Evolutionary conservation across 2,888 invertebrate species (phyloP), one percentile per base, ranked within the genome.

Genomic region (Aproaerema taeniolella): DNA sequence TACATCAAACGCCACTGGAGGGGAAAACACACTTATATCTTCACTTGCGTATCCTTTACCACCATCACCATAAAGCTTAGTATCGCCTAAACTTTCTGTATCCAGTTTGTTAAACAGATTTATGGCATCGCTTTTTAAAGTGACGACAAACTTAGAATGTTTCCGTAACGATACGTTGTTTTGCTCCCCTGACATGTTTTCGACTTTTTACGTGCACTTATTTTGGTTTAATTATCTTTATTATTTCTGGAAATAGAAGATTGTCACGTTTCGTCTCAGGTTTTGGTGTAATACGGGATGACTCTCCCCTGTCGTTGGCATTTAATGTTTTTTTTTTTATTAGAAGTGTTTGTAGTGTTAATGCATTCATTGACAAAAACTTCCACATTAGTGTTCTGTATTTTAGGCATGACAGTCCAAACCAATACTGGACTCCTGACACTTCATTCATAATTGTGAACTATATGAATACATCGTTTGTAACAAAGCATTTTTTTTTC

Each of bases 81-180:
- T 43, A 42, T 72, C 46, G 46, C 50, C 43, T 55, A 55, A 12
- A 33, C 13, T 6, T 20, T 3, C 15, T 2, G 20, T 8, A 35
- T 42, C 39, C 26, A 35, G 41, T 40, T 44, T 43, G 35, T 39
- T 47, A 33, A 42, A 38, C 37, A 41, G 50, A 55, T 54, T 58
- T 55, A 56, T 46, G 47, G 39, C 34, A 50, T 58, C 63, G 67
- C 73, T 75, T 78, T 78, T 73, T 72, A 67, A 65, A 55, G 62
- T 58, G 74, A 76, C 65, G 78, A 78, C 79, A 79, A 73, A 76
- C 65, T 72, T 66, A 59, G 56, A 66, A 69, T 64, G 63, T 66
- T 58, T 49, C 61, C 43, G 58, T 67, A 67, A 68, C 69, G 63
- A 68, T 61, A 52, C 53, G 63, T 62, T 67, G 67, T 73, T 72